Conservation (phyloP, 2,797 vertebrate genomes). For the Micropoecilia bifurca region DNA sequence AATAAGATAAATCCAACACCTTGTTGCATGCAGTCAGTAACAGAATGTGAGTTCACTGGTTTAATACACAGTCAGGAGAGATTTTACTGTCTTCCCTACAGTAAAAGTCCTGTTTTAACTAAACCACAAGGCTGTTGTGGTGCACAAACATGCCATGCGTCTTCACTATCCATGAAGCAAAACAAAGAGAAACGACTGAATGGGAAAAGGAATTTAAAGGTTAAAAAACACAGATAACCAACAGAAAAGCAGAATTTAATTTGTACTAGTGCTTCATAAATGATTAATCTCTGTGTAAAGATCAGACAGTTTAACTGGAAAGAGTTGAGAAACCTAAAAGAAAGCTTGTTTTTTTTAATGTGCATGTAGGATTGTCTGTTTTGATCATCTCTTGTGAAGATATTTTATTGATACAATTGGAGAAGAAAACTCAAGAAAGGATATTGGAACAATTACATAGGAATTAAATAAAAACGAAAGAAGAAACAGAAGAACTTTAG, state of each 20-base stretch:
- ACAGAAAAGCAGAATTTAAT: not conserved
- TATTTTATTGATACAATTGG: conserved; percentile 14
- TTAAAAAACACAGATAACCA: not conserved
- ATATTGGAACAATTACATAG: not conserved
- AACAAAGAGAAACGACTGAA: not conserved
- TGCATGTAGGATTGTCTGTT: not conserved
- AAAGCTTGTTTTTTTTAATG: not conserved
- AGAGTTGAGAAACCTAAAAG: not conserved
- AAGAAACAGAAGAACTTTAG: not conserved
- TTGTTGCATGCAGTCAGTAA: not conserved
- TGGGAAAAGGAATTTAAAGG: not conserved
- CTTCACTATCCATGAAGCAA: not conserved
- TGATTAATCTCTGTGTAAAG: conserved; percentile 16
- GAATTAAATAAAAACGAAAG: not conserved
- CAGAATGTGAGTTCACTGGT: not conserved
- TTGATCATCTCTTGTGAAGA: not conserved
- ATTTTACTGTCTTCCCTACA: not conserved
- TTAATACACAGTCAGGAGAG: not conserved
- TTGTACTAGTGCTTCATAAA: conserved; percentile 2
- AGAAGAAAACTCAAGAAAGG: conserved; percentile 17
- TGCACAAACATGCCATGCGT: not conserved
- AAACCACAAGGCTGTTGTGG: not conserved
- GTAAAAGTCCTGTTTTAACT: not conserved
- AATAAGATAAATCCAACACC: not conserved
- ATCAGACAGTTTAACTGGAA: conserved; percentile 9